Evolutionary conservation across 2,113 vertebrate species (phyloP).

Genomic region (Pangasianodon gigas): DNA sequence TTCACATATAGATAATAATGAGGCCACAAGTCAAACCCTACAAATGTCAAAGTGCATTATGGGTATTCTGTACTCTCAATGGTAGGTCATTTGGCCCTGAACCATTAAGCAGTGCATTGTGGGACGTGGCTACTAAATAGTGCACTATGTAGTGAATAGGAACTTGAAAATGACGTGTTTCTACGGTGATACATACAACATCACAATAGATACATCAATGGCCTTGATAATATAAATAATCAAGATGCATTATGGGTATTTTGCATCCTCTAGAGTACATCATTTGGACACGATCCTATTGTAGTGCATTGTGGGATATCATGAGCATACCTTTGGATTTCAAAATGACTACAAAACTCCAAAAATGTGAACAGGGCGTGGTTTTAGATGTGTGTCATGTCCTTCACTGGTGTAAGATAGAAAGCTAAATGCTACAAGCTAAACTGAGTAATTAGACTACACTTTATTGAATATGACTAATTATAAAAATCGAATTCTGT

Average conservation of each 20-base stretch:
- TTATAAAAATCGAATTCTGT: neutral
- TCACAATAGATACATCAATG: neutral
- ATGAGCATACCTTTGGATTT: neutral
- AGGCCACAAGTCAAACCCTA: neutral
- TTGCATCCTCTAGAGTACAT: neutral
- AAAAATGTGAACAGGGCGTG: neutral
- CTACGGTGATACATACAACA: neutral
- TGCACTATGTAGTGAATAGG: neutral
- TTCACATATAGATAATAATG: neutral
- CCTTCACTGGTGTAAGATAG: neutral
- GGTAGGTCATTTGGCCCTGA: neutral
- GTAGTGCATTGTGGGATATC: neutral
- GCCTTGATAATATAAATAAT: neutral
- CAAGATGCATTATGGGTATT: neutral
- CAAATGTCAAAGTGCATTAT: neutral
- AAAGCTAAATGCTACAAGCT: no score
- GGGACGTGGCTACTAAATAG: neutral
- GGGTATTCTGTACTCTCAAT: neutral
- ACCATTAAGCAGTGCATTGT: neutral
- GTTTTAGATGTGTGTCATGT: neutral
- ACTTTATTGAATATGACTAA: neutral
- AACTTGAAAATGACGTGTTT: neutral
- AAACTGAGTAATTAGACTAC: neutral
- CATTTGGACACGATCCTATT: neutral
- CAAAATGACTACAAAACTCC: neutral